These are phyloP conservation scores for Spinibarbus caldwelli DNA, from an alignment of 2,797 vertebrate genomes.

Conservation along the genomic window DNA sequence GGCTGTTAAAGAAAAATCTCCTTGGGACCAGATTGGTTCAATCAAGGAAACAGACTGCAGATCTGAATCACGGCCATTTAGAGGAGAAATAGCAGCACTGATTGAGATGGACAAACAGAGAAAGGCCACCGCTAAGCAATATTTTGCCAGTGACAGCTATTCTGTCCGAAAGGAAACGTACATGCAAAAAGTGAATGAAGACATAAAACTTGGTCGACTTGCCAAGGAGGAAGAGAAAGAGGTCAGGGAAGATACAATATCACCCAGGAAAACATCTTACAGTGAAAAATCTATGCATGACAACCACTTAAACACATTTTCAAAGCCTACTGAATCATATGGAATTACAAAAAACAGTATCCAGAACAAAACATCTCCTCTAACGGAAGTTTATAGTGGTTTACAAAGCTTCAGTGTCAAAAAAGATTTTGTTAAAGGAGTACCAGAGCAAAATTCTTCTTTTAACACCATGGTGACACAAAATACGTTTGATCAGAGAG, in stretches of 20 bases:
- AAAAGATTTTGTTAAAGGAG: slow-evolving; percentile 57
- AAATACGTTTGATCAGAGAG: slow-evolving; percentile 60
- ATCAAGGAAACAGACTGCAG: slow-evolving; percentile 58
- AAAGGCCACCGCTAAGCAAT: slow-evolving; percentile 56
- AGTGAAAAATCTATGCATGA: slow-evolving; percentile 46
- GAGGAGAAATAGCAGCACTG: slow-evolving; percentile 66
- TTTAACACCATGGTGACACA: neutral
- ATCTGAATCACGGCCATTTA: slow-evolving; percentile 64
- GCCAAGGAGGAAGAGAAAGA: slow-evolving; percentile 52
- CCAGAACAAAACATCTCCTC: slow-evolving; percentile 49
- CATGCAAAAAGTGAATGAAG: slow-evolving; percentile 60
- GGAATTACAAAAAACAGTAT: slow-evolving; percentile 47
- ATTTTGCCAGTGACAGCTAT: slow-evolving; percentile 58
- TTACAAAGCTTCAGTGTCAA: slow-evolving; percentile 44
- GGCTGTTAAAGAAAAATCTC: slow-evolving; percentile 65
- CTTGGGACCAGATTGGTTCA: slow-evolving; percentile 63
- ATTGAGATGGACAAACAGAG: slow-evolving; percentile 70
- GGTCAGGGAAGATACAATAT: slow-evolving; percentile 14
- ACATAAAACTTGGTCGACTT: slow-evolving; percentile 54
- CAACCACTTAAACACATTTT: neutral
- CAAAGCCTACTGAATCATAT: slow-evolving; percentile 20
- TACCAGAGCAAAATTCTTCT: neutral
- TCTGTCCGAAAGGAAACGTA: slow-evolving; percentile 59
- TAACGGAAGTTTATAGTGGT: slow-evolving; percentile 49
- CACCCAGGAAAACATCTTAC: slow-evolving; percentile 48